These are phyloP conservation scores for Aulostomus chinensis DNA, from an alignment of 2,797 vertebrate genomes.

Conservation along the genomic window DNA sequence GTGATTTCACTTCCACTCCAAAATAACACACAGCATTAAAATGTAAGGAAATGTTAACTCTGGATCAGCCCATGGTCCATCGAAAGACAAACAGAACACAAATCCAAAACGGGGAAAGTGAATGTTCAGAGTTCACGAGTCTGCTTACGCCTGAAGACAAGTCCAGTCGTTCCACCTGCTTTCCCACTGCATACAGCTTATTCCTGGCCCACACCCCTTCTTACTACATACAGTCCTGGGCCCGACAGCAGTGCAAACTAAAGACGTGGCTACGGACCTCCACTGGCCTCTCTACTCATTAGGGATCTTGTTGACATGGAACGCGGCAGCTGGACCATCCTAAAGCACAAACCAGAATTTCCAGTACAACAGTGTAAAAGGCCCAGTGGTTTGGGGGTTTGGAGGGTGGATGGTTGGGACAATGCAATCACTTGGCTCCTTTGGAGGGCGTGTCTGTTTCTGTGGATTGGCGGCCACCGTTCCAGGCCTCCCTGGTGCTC, in stretches of 20 bases:
- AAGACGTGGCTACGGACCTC: slow-evolving; percentile 56
- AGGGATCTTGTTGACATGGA: slow-evolving; percentile 44
- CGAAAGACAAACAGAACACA: slow-evolving; percentile 29
- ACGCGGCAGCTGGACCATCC: slow-evolving; percentile 26
- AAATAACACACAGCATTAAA: slow-evolving; percentile 57
- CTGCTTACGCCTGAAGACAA: slow-evolving; percentile 38
- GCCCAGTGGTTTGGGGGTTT: slow-evolving; percentile 20
- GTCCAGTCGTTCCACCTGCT: slow-evolving; percentile 58
- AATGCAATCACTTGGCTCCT: slow-evolving; percentile 86
- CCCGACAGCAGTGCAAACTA: slow-evolving; percentile 75
- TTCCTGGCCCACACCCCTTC: slow-evolving; percentile 65
- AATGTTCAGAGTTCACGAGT: slow-evolving; percentile 53
- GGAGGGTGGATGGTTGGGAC: slow-evolving; percentile 16
- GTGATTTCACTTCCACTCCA: slow-evolving; percentile 50
- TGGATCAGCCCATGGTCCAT: slow-evolving; percentile 32
- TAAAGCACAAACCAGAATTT: slow-evolving; percentile 39
- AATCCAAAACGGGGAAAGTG: slow-evolving; percentile 53
- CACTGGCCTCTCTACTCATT: slow-evolving; percentile 41
- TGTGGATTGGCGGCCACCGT: slow-evolving; percentile 93
- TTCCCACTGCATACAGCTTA: slow-evolving; percentile 73
- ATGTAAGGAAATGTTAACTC: slow-evolving; percentile 67
- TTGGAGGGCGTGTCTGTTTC: slow-evolving; percentile 92
- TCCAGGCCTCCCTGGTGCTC: slow-evolving; percentile 97
- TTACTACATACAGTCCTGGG: slow-evolving; percentile 50
- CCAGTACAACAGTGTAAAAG: slow-evolving; percentile 15